Percentiles rank a stretch among this genome's conserved stretches.
Conservation (phyloP, 1,140 invertebrate genomes). For the Onthophagus taurus region DNA sequence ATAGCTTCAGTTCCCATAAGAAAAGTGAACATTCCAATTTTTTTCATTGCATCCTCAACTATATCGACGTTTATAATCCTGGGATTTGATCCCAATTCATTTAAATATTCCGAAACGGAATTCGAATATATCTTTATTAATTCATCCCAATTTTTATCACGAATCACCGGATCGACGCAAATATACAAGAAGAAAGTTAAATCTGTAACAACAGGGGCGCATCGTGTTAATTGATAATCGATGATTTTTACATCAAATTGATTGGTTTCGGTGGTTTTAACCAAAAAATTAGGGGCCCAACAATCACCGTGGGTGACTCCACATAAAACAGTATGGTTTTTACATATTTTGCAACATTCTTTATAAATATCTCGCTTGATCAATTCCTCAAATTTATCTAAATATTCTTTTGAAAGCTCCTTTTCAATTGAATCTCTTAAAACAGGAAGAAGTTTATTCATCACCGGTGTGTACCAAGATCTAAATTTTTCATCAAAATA, state of each 20-base stretch:
- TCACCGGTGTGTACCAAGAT: slow-evolving; percentile 51
- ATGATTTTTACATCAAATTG: slow-evolving; percentile 48
- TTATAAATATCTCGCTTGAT: slow-evolving; percentile 38
- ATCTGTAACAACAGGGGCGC: slow-evolving; percentile 41
- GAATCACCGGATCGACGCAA: slow-evolving; percentile 39
- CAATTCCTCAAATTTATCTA: slow-evolving; percentile 45
- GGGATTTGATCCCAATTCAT: slow-evolving; percentile 23
- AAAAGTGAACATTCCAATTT: slow-evolving; percentile 19
- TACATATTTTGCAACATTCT: slow-evolving; percentile 25
- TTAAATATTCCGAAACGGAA: slow-evolving; percentile 31
- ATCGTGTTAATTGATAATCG: slow-evolving; percentile 59
- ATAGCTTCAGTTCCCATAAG: slow-evolving; percentile 27
- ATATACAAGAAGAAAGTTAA: slow-evolving; percentile 45
- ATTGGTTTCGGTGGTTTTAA: slow-evolving; percentile 38
- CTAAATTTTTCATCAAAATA: slow-evolving; percentile 49
- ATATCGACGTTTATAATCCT: slow-evolving; percentile 21
- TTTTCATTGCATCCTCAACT: slow-evolving; percentile 18
- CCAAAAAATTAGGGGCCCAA: slow-evolving; percentile 64
- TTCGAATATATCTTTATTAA: slow-evolving; percentile 41
- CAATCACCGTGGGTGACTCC: slow-evolving; percentile 61
- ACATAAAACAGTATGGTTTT: slow-evolving; percentile 25
- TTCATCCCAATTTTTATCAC: slow-evolving; percentile 36
- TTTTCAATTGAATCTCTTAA: slow-evolving; percentile 52
- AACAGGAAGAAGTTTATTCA: slow-evolving; percentile 41
- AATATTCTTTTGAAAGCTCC: slow-evolving; percentile 51